Base-by-base conservation (phyloP, 1,140 invertebrate species). In the Saxidomus purpurata region DNA sequence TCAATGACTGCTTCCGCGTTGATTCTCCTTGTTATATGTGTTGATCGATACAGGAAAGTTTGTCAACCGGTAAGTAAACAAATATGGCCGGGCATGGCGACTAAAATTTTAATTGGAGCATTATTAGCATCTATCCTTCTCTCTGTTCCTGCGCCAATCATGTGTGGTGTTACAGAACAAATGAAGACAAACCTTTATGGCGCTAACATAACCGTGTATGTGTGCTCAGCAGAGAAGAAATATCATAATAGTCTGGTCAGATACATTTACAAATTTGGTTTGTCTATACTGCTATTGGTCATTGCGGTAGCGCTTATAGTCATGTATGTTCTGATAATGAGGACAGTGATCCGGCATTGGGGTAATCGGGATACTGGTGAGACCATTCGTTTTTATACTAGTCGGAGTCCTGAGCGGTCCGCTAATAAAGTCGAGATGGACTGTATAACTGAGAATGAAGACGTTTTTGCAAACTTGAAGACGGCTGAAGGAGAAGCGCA, bases 301-400 rank as follows among this genome's bases (percentile, higher is more conserved):
- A 67, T 82, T 8, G 36, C 52, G 2, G 17, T 89, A 17, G 43
- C 79, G 0, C 52, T 81, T 36, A 82, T 82, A 11, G 79, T 89
- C 3, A 74, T 89, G 77, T 89, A 89, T n/a, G 34, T 47, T 28
- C 8, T 81, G 34, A 89, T 82, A 25, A 74, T 81, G 47, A 81
- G 40, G 28, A 74, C 77, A 9, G 63, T 89, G 43, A 31, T 89
- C 6, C 63, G 28, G 38, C 63, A 74, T 19, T 71, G 61, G 61
- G 25, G 63, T 43, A 71, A 47, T 2, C n/a, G 79, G 15, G 34
- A 22, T 22, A 40, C 63, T n/a, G 40, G 55, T 1, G 38, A 69
- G 17, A 59, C 19, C 17, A 49, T 82, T 8, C 25, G 87, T 11
- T 82, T 74, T 22, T 40, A 89, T 55, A 15, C 47, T 11, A 71